Evolutionary conservation across 2,113 vertebrate genomes (phyloP), one percentile per base, ranked within the genome.

Genomic region (Carollia perspicillata): DNA sequence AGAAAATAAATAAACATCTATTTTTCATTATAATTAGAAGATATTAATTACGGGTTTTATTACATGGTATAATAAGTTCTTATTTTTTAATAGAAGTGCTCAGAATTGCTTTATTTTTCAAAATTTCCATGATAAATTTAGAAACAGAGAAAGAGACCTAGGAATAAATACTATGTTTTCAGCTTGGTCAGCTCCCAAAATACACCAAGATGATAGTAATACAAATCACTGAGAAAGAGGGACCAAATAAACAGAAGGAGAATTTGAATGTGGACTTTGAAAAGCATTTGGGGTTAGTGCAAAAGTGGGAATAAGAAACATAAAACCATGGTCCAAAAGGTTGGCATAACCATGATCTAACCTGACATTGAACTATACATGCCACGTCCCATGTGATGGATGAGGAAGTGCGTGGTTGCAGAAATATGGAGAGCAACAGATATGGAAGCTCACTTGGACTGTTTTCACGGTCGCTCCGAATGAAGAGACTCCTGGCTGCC

Each of bases 361-460:
- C 17, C 20, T 26, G 71, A 55, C n/a, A 10, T 8, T 84, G 47
- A 79, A 89, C 79, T 8, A 3, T 14, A 40, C 49, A 40, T 5
- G 3, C 28, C 30, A 11, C 23, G 0, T 42, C 35, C 44, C 33
- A 14, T 0, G 10, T 20, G 22, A 2, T 9, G 3, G 37, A 6
- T 8, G n/a, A 47, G 26, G 23, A 26, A 22, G 49, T 23, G 2
- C 33, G 40, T 13, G 10, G 22, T 18, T 66, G 33, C 17, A 35
- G 20, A 75, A 58, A 40, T 3, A 17, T 3, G 53, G 13, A 44
- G 22, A 53, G 1, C 16, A 23, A 35, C 17, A 35, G 30, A 14
- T 75, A 35, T 3, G 26, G n/a, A 26, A 12, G 28, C 47, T 60
- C 65, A 51, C 69, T 3, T 8, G 13, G 26, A 17, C 69, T 63